These are phyloP conservation scores for Pseudochaenichthys georgianus DNA, from an alignment of 2,797 vertebrate genomes.

Conservation along the genomic window DNA sequence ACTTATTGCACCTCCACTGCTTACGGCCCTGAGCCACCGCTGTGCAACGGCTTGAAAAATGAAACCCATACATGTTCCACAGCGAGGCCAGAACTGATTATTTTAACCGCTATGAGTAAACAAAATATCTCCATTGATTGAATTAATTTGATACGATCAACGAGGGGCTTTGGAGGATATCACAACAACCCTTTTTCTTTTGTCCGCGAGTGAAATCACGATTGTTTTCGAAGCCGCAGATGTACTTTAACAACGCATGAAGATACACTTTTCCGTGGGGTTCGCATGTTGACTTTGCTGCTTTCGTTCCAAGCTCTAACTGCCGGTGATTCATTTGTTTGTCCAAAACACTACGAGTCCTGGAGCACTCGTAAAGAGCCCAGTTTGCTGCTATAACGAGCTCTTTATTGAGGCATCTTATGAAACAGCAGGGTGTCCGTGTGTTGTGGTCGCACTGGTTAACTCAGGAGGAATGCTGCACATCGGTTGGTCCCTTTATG, in stretches of 20 bases:
- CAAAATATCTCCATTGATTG: constrained; percentile 52
- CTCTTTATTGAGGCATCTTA: constrained; percentile 72
- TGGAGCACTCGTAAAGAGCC: constrained; percentile 50
- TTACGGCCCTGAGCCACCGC: constrained; percentile 53
- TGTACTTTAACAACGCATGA: constrained; percentile 70
- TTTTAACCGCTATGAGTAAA: constrained; percentile 43
- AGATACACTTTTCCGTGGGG: constrained; percentile 65
- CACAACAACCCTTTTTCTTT: constrained; percentile 54
- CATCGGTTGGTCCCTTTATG: not conserved
- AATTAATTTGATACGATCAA: constrained; percentile 68
- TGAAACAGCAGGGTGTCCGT: constrained; percentile 61
- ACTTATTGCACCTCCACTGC: constrained; percentile 75
- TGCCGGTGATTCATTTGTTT: constrained; percentile 71
- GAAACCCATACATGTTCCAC: constrained; percentile 50
- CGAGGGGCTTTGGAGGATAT: constrained; percentile 44
- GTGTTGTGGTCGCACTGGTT: constrained; percentile 68
- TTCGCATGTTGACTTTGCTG: constrained; percentile 60
- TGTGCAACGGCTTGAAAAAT: constrained; percentile 60
- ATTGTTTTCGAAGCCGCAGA: constrained; percentile 69
- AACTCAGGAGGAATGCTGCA: constrained; percentile 48
- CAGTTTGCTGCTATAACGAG: constrained; percentile 63
- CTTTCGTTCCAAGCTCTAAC: constrained; percentile 59
- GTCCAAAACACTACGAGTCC: constrained; percentile 58
- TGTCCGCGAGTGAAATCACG: constrained; percentile 51
- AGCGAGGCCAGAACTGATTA: constrained; percentile 12